Base-by-base conservation (phyloP, 2,888 invertebrate species). In the Noctua pronuba region DNA sequence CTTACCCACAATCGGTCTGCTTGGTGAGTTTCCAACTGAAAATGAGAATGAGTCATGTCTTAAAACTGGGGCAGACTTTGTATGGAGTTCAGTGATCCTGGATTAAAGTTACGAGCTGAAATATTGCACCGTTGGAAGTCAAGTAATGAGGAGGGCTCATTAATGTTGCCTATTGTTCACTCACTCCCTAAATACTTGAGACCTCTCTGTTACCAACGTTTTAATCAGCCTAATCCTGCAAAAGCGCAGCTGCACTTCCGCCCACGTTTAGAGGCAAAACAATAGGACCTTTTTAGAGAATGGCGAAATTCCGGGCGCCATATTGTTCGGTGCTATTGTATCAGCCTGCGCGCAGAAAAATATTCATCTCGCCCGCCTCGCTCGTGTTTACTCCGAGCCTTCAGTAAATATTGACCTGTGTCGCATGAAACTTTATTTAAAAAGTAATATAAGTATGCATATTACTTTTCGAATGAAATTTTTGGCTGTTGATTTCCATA, bases 321-420 rank as follows among this genome's bases (percentile, higher is more conserved):
- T 92, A 92, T 92, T 92, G 90, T 90, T 86, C 89, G 81, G 72
- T 68, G 83, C 87, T 88, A 91, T 92, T 92, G 90, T 92, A 83
- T 84, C 80, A 85, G 88, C 85, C 64, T 76, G 87, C 86, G 82
- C 78, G 79, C 75, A 86, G 90, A 86, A 92, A 91, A 91, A 92
- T 90, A 92, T 90, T 89, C 88, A 91, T 91, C 88, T 88, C 86
- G 83, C 64, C 73, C 82, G 86, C 84, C 82, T 72, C 80, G 82
- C 79, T 77, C 84, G 73, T 84, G 87, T 89, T 88, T 89, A 80
- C 85, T 77, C 81, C 77, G 64, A 52, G 76, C 49, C 76, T 82
- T 71, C 73, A 35, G 89, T 78, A 84, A 86, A 88, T 88, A 89
- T 89, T 88, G 81, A 83, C 89, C 73, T 87, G 60, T 80, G 83